Evolutionary conservation across 2,888 invertebrate species (phyloP), one percentile per base, ranked within the genome.

Genomic region (Aradus depressus): DNA sequence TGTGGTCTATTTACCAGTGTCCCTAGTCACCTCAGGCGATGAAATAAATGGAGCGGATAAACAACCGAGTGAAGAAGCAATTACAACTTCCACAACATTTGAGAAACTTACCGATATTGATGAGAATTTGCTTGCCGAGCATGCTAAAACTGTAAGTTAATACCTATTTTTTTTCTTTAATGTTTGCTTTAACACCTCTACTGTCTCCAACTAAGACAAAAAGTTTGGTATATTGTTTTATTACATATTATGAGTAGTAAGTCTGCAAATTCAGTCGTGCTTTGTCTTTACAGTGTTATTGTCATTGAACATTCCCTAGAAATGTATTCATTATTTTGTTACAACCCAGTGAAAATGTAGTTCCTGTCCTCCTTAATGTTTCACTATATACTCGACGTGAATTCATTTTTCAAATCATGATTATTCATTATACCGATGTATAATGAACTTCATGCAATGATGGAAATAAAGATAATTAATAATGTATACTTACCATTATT

Each of bases 1-100:
- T 69, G 77, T 86, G 3, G 77, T 89, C 26, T 87, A 88, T 64
- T 70, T 90, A 63, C 82, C 87, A 28, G 78, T 81, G 58, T 87
- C 88, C 21, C 81, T 83, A n/a, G 74, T 75, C 28, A 66, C 68
- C 3, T 70, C 73, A 18, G 68, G 69, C 19, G 69, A 68, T 58
- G 68, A 65, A 5, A 26, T 64, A 10, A 63, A 63, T 37, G 66
- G 64, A 65, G 63, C 25, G 41, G 31, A n/a, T n/a, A n/a, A n/a
- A n/a, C n/a, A n/a, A n/a, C n/a, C n/a, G n/a, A n/a, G n/a, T n/a
- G n/a, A n/a, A 10, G 62, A 63, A 34, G 50, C 41, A 26, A 28
- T 35, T 18, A 44, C 31, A 12, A 16, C n/a, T 2, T 31, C 63
- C 14, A 72, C 70, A 44, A 64, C 64, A 32, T 69, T 75, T 21